Evolutionary conservation across 2,888 invertebrate genomes (phyloP).

Genomic region (Monoplex corrugatus): DNA sequence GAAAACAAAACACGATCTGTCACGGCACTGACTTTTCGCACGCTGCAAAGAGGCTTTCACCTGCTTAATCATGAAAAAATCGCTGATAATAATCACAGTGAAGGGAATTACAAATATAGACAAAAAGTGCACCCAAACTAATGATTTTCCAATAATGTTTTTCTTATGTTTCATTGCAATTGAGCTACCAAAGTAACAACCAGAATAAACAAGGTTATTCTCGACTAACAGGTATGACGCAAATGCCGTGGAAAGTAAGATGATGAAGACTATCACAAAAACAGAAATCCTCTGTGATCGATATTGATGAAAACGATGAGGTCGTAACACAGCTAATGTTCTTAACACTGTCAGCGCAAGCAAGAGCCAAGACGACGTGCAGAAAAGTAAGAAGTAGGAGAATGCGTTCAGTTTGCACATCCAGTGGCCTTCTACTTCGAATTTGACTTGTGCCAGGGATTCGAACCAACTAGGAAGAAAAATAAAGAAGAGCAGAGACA

Average conservation of each 20-base stretch:
- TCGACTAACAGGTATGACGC: neutral
- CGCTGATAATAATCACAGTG: neutral
- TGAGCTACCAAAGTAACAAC: neutral
- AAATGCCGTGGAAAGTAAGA: neutral
- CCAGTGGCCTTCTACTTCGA: slow-evolving; percentile 7
- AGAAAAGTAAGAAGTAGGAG: neutral
- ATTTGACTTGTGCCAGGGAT: neutral
- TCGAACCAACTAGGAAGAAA: neutral
- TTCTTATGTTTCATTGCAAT: neutral
- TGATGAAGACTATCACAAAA: neutral
- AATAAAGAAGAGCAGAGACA: neutral
- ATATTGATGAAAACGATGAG: neutral
- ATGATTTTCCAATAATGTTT: neutral
- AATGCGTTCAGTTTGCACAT: neutral
- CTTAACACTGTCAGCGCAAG: neutral
- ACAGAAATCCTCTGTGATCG: neutral
- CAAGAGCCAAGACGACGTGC: neutral
- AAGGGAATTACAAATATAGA: neutral
- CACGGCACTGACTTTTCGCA: too few relatives aligned
- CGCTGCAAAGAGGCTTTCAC: neutral
- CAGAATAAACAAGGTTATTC: neutral
- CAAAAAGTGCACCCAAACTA: neutral
- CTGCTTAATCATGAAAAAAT: neutral
- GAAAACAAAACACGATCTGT: neutral
- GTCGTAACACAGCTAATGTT: neutral